phyloP scores from a whole-genome alignment of 30 jellyfish, hydroid and myxozoan species.

The Mastigias papua region DNA sequence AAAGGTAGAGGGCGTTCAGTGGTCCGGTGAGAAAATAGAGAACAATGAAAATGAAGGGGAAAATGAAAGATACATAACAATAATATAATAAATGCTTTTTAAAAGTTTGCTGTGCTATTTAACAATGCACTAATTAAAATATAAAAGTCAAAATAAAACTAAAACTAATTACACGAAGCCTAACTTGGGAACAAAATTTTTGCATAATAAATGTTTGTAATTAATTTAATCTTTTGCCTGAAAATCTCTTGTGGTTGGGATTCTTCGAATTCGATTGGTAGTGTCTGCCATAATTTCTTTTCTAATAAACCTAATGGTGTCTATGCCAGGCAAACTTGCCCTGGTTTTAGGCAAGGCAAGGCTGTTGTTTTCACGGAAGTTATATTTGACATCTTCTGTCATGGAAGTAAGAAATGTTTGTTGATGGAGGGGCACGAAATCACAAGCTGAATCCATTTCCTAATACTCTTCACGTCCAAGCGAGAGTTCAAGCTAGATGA shows the following conservation, averaged over 20 bases:
- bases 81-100: neutral
- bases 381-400: too few species aligned
- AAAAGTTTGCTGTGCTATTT: neutral
- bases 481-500: too few species aligned
- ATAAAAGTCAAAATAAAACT: neutral
- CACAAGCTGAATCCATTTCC: too few species aligned
- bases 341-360: slow-evolving; percentile 12
- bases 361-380: slow-evolving; percentile 5
- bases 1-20: too few species aligned
- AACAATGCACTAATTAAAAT: neutral
- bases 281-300: neutral
- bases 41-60: too few species aligned
- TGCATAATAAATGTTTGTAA: neutral
- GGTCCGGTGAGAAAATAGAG: too few species aligned
- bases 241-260: neutral
- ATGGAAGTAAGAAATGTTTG: too few species aligned
- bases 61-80: too few species aligned
- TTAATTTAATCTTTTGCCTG: neutral
- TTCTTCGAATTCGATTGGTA: neutral
- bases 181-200: neutral
- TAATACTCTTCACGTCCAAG: too few species aligned
- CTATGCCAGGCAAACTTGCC: neutral
- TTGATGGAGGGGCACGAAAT: too few species aligned
- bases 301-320: neutral
- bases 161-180: neutral